A percentile compares a stretch with the other conserved stretches of the same genome.
These are phyloP conservation scores for Amphiprion clarkii DNA, from an alignment of 2,797 vertebrate genomes.

Conservation along the genomic window DNA sequence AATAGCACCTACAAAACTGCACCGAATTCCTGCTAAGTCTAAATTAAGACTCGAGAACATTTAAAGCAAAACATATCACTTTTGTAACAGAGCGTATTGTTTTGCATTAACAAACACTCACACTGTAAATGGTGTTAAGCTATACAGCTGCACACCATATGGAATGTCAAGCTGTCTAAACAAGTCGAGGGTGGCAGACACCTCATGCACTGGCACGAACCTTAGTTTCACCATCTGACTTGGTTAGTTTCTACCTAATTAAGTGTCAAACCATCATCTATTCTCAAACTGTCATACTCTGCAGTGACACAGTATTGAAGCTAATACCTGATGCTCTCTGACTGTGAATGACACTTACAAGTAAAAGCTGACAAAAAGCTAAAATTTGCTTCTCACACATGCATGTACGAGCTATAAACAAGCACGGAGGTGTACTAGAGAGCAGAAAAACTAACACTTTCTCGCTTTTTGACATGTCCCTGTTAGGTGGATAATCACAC, in stretches of 20 bases:
- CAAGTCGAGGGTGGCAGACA: constrained; percentile 25
- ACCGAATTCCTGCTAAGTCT: not conserved
- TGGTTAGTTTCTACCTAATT: constrained; percentile 57
- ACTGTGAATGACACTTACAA: constrained; percentile 65
- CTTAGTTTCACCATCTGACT: constrained; percentile 50
- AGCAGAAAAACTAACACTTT: not conserved
- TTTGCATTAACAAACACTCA: constrained; percentile 3
- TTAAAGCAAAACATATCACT: constrained; percentile 39
- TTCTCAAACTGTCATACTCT: constrained; percentile 63
- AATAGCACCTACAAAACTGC: not conserved
- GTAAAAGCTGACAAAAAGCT: constrained; percentile 51
- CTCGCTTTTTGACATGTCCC: not conserved
- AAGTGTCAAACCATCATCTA: constrained; percentile 56
- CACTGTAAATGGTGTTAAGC: constrained; percentile 16
- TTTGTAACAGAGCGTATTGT: constrained; percentile 29
- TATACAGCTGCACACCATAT: constrained; percentile 9
- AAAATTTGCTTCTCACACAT: constrained; percentile 45
- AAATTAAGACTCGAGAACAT: constrained; percentile 36
- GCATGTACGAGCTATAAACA: constrained; percentile 26
- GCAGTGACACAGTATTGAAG: constrained; percentile 43
- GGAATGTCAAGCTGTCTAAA: constrained; percentile 29
- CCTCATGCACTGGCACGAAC: constrained; percentile 35
- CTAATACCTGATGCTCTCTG: constrained; percentile 54
- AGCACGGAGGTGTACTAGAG: not conserved
- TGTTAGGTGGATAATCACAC: not conserved